These are phyloP conservation scores for Tridacna crocea DNA, from an alignment of 2,888 invertebrate genomes.

Conservation along the genomic window DNA sequence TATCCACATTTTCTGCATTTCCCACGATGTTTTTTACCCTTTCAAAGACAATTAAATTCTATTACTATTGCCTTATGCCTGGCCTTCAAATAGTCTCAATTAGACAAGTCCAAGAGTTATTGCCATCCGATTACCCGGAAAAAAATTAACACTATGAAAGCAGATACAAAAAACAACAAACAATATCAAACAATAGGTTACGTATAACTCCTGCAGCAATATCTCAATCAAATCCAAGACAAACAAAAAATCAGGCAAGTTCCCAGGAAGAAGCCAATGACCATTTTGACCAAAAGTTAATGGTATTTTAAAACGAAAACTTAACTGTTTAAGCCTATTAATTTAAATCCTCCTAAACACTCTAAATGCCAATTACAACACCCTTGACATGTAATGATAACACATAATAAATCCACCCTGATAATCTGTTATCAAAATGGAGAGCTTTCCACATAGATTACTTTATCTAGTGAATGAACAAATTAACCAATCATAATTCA, in stretches of 20 bases:
- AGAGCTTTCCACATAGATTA: not conserved
- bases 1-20: not conserved
- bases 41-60: not conserved
- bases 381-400: not conserved
- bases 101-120: no score
- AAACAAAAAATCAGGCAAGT: no score
- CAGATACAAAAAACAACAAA: no score
- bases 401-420: conserved; percentile 3
- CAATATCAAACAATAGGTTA: no score
- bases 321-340: conserved; percentile 8
- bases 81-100: no score
- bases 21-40: not conserved
- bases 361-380: conserved; percentile 19
- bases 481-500: not conserved
- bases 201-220: no score
- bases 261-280: no score
- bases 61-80: not conserved
- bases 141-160: no score
- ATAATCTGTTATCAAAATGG: conserved; percentile 18
- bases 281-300: no score
- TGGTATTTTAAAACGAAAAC: no score
- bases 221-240: no score
- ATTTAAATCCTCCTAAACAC: conserved; percentile 2
- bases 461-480: not conserved
- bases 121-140: no score